phyloP scores from a whole-genome alignment of 2,888 invertebrate genomes.

The Epistrophe grossulariae region DNA sequence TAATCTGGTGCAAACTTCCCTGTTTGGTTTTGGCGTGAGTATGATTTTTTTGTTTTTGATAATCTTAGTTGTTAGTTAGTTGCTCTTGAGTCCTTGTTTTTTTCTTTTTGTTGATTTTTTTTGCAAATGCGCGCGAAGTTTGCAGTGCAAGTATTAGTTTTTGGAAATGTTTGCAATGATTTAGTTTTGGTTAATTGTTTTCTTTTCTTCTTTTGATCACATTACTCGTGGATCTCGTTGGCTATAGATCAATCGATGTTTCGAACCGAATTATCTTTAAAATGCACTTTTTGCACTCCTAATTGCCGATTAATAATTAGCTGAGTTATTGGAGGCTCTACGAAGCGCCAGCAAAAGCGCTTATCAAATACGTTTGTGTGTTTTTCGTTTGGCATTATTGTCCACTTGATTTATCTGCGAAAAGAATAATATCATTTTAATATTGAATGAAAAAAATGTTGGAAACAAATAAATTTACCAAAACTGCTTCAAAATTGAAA shows the following conservation, averaged over 20 bases:
- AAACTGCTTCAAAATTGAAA: too few relatives aligned
- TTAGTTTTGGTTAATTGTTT: conserved; percentile 20
- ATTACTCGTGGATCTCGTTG: conserved; percentile 66
- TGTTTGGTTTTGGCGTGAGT: background rate
- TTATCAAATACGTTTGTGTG: conserved; percentile 76
- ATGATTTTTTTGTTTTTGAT: background rate
- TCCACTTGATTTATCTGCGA: conserved; percentile 63
- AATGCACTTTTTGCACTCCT: conserved; percentile 60
- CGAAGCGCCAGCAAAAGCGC: conserved; percentile 78
- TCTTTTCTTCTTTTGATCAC: conserved; percentile 39
- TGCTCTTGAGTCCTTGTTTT: conserved; percentile 44
- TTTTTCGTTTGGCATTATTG: conserved; percentile 77
- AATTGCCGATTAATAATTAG: conserved; percentile 51
- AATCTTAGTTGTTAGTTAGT: conserved; percentile 43
- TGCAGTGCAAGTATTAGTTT: conserved; percentile 62
- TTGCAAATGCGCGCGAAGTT: conserved; percentile 60
- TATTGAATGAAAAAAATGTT: background rate
- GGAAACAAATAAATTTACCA: too few relatives aligned
- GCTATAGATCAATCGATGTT: conserved; percentile 70
- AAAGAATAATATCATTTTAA: background rate
- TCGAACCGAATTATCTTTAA: conserved; percentile 49
- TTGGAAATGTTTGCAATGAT: conserved; percentile 69
- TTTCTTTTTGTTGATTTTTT: background rate
- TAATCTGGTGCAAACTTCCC: background rate
- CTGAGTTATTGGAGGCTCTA: conserved; percentile 79